Evolutionary conservation across 1,140 invertebrate genomes (phyloP).

Genomic region (Drosophila erecta): DNA sequence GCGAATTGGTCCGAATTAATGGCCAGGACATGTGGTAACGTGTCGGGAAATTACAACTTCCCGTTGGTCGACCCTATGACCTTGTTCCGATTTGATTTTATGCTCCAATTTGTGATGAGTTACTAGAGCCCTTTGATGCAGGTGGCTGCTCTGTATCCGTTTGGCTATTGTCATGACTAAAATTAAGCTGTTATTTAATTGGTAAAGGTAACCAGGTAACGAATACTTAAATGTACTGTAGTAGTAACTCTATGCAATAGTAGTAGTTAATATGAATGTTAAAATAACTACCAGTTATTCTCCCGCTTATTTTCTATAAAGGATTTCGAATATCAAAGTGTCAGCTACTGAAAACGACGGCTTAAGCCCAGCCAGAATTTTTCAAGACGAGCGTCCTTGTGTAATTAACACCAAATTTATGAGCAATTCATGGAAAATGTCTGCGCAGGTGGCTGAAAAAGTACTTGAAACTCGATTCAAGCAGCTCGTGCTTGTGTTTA

Average conservation of each 20-base stretch:
- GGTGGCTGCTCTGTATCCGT: too few species aligned
- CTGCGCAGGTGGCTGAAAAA: constrained; percentile 57
- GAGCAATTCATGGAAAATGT: constrained; percentile 63
- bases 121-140: background rate
- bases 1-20: constrained; percentile 12
- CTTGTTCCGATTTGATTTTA: background rate
- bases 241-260: too few species aligned
- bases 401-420: constrained; percentile 78
- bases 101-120: background rate
- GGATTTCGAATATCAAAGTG: constrained; percentile 24
- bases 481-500: constrained; percentile 36
- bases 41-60: constrained; percentile 15
- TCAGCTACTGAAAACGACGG: constrained; percentile 13
- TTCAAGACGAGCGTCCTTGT: constrained; percentile 17
- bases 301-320: background rate
- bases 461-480: constrained; percentile 58
- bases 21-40: constrained; percentile 23
- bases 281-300: background rate
- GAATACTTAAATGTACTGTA: too few species aligned
- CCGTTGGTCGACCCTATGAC: background rate
- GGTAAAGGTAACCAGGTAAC: too few species aligned
- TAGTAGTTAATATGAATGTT: background rate
- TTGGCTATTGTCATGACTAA: too few species aligned
- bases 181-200: too few species aligned
- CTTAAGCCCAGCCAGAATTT: constrained; percentile 14